Evolutionary conservation across 2,888 invertebrate species (phyloP).

Genomic region (Aphrophora alni): DNA sequence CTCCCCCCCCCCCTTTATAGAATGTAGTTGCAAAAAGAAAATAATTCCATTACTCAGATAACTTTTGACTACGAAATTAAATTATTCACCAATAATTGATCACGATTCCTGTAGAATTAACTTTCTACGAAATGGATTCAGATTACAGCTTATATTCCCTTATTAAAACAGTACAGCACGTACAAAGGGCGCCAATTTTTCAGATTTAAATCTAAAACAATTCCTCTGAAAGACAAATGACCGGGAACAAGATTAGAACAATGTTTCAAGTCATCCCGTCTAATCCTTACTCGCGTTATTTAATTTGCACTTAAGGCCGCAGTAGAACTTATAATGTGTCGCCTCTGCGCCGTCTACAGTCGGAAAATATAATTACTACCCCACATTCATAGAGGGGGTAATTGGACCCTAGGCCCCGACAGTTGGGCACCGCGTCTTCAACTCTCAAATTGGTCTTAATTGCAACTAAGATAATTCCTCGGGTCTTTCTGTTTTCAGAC

Average conservation of each 20-base stretch:
- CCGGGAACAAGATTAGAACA: neutral
- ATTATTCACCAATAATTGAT: no score
- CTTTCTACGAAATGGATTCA: no score
- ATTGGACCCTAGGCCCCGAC: neutral
- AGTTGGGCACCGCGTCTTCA: neutral
- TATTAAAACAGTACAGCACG: no score
- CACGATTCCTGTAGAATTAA: no score
- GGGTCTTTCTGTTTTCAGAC: neutral
- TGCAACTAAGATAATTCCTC: neutral
- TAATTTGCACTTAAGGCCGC: conserved; percentile 2
- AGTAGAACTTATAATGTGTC: neutral
- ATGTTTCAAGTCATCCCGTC: neutral
- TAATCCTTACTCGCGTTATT: neutral
- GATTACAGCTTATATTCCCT: no score
- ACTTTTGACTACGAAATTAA: no score
- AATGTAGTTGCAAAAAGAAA: no score
- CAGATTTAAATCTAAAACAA: neutral
- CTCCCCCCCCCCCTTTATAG: no score
- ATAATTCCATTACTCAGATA: no score
- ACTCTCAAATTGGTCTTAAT: neutral
- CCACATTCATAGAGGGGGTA: conserved; percentile 2
- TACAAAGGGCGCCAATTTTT: no score
- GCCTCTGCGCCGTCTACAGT: neutral
- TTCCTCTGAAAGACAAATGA: neutral
- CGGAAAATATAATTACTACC: conserved; percentile 6